A percentile compares a stretch with the other conserved stretches of the same genome.
phyloP scores from a whole-genome alignment of 2,113 vertebrate species.

The Myiopsitta monachus region DNA sequence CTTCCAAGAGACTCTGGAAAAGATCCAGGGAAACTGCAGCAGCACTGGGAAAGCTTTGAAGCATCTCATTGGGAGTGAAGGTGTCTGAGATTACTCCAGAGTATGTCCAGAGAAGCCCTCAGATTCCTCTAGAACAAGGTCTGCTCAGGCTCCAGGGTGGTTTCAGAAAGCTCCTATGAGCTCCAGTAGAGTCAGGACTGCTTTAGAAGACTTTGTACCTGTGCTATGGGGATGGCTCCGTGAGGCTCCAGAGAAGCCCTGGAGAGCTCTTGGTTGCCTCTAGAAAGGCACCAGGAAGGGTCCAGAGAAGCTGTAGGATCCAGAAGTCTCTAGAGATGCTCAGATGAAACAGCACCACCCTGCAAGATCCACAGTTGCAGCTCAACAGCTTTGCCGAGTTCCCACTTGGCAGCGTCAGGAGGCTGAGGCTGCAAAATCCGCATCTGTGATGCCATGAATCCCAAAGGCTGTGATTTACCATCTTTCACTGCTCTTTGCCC shows the following conservation, averaged over 20 bases:
- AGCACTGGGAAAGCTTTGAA: background rate
- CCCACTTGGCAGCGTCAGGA: background rate
- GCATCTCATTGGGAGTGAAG: background rate
- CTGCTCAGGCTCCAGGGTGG: background rate
- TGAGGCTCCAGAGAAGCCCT: background rate
- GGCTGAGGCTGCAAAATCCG: background rate
- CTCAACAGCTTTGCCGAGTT: background rate
- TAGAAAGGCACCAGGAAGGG: background rate
- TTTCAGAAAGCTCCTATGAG: background rate
- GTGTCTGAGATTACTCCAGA: background rate
- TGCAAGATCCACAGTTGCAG: background rate
- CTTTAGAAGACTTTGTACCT: background rate
- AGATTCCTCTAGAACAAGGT: background rate
- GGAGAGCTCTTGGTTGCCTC: background rate
- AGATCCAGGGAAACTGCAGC: background rate
- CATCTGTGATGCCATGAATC: background rate
- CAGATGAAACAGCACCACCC: accelerated
- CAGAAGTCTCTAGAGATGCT: background rate
- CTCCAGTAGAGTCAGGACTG: background rate
- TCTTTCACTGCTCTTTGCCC: background rate
- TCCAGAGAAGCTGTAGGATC: background rate
- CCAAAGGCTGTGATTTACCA: background rate
- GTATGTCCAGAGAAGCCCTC: background rate
- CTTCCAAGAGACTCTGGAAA: background rate
- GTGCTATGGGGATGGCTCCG: background rate